Conservation (phyloP, 2,797 vertebrate species). For the Acanthornis magna region DNA sequence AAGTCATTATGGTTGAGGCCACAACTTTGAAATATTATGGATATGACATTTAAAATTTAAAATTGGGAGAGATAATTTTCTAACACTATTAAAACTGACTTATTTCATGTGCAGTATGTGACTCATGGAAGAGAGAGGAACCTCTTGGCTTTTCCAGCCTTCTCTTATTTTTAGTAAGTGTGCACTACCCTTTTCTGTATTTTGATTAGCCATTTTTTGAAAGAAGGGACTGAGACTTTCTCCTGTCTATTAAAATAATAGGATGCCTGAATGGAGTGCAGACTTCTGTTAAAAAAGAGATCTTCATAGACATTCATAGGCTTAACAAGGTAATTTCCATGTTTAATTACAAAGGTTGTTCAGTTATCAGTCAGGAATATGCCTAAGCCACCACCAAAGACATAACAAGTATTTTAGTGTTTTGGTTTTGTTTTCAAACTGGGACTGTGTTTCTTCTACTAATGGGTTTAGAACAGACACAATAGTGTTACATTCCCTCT, state of each 20-base stretch:
- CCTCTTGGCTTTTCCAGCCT: not conserved
- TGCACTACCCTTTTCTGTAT: not conserved
- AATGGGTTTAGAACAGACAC: not conserved
- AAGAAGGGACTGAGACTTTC: not conserved
- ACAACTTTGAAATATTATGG: not conserved
- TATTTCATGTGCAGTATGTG: not conserved
- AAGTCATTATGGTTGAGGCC: not conserved
- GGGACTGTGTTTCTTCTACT: not conserved
- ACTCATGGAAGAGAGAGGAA: not conserved
- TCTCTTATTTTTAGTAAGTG: not conserved
- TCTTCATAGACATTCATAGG: not conserved
- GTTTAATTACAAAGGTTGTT: not conserved
- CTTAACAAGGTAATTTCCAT: not conserved
- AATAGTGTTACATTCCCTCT: not conserved
- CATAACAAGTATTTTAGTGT: not conserved
- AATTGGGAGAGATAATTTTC: not conserved
- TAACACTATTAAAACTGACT: not conserved
- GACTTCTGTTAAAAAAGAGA: not conserved
- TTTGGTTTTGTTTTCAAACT: not conserved
- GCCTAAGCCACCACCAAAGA: not conserved
- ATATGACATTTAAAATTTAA: not conserved
- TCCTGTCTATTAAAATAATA: not conserved
- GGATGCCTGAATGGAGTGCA: not conserved
- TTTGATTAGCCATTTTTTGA: not conserved
- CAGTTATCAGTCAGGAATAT: not conserved